Percentiles rank a stretch among this genome's conserved stretches.
Conservation (phyloP, 23 tunicate species). For the Oikopleura dioica region DNA sequence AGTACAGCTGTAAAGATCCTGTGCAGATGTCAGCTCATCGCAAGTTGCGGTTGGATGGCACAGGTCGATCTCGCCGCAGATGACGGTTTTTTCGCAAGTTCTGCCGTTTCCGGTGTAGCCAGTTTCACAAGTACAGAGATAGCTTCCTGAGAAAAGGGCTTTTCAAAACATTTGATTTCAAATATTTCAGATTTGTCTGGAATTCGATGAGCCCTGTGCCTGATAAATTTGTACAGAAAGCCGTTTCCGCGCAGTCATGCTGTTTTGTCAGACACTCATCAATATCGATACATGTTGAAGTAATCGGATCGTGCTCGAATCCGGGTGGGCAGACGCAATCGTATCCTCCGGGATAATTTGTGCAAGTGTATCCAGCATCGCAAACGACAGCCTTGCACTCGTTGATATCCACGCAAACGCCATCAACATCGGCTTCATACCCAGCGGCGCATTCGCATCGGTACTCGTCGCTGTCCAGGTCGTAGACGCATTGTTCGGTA, state of each 20-base stretch:
- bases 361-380: neutral
- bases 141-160: too few relatives aligned
- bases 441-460: slow-evolving; percentile 28
- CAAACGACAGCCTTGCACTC: slow-evolving; percentile 3
- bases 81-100: too few relatives aligned
- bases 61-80: too few relatives aligned
- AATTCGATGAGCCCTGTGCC: too few relatives aligned
- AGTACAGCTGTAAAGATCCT: too few relatives aligned
- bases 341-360: neutral
- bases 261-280: slow-evolving; percentile 19
- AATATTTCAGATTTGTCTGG: too few relatives aligned
- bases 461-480: slow-evolving; percentile 21
- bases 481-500: slow-evolving; percentile 19
- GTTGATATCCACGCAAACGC: slow-evolving; percentile 16
- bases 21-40: too few relatives aligned
- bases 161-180: too few relatives aligned
- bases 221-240: slow-evolving; percentile 17
- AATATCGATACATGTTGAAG: too few relatives aligned
- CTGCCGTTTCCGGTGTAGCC: slow-evolving; percentile 23
- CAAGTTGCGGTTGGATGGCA: too few relatives aligned
- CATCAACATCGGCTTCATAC: slow-evolving; percentile 18
- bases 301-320: too few relatives aligned
- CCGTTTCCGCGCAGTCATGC: slow-evolving; percentile 17
- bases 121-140: slow-evolving; percentile 14
- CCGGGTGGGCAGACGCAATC: neutral